A percentile compares a stretch with the other conserved stretches of the same genome.
Evolutionary conservation across 2,797 vertebrate genomes (phyloP).

Genomic region (Rhadinocentrus ornatus): DNA sequence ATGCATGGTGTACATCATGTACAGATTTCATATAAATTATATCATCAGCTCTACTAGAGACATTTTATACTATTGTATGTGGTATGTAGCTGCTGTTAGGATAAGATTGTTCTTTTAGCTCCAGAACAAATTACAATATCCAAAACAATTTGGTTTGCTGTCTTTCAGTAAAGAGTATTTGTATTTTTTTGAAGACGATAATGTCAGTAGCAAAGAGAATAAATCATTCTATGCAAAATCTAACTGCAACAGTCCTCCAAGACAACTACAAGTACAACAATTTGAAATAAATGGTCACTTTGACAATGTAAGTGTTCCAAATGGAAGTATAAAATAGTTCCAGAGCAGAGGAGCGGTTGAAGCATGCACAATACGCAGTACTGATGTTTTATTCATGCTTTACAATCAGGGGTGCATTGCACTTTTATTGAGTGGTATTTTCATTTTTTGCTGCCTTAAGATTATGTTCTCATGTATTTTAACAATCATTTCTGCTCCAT

Average conservation of each 20-base stretch:
- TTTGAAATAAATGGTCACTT: slow-evolving; percentile 1
- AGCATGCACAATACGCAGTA: background rate
- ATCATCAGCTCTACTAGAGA: background rate
- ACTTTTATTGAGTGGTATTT: background rate
- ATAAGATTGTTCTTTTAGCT: background rate
- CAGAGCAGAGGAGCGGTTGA: background rate
- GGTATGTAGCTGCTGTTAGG: background rate
- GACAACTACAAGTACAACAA: background rate
- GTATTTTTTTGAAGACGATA: slow-evolving; percentile 5
- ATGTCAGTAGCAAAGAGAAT: background rate
- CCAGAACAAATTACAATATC: slow-evolving; percentile 10
- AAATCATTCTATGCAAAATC: background rate
- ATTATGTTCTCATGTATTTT: background rate
- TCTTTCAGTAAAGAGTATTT: slow-evolving; percentile 17
- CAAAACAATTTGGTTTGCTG: slow-evolving; percentile 8
- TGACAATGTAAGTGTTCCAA: background rate
- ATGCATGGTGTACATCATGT: background rate
- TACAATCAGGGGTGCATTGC: background rate
- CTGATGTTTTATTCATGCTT: background rate
- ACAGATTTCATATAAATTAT: background rate
- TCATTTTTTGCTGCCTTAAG: background rate
- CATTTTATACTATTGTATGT: background rate
- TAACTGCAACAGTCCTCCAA: background rate
- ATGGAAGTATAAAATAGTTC: background rate
- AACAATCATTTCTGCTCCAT: background rate